Evolutionary conservation across 2,797 vertebrate species (phyloP), one percentile per base, ranked within the genome.

Genomic region (Cossypha caffra): DNA sequence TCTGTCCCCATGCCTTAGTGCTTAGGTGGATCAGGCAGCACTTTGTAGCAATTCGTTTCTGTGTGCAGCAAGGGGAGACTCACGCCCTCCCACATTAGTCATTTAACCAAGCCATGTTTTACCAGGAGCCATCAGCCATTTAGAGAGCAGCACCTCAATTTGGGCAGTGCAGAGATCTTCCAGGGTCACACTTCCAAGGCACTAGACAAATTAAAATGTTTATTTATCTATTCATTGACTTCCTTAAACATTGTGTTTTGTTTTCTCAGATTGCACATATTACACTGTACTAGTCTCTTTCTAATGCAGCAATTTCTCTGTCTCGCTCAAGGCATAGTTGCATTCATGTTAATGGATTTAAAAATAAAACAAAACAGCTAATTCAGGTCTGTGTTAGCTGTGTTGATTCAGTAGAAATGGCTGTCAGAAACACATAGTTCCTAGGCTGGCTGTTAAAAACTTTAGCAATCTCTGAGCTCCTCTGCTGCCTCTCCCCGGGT

Each of bases 391-490:
- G 4, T 14, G 19, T 50, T 72, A 61, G 26, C 12, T 79, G 38
- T 16, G 58, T 33, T 64, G 52, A 29, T 68, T 75, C 90, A 78
- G 38, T 13, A 81, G 38, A 61, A 55, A 3, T 4, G 23, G 24
- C 40, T 78, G 47, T 61, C 54, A 81, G 40, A 88, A 61, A 0
- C 9, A 43, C 31, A 35, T 3, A 1, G 1, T 58, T 94, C 42
- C 58, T 21, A 35, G 23, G 17, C 42, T 51, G n/a, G 21, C 21
- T 84, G 42, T 68, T 57, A 75, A 68, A 64, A 72, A 16, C 17
- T 42, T n/a, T 0, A 58, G 16, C 11, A 19, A 38, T 3, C 26
- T 19, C 50, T 31, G 28, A 77, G 38, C 16, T 42, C 20, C 0
- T 0, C 33, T 31, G 67, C 35, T 69, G 72, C 29, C 26, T 64